Conservation (phyloP, 2,888 invertebrate species). For the Synanthedon tipuliformis region DNA sequence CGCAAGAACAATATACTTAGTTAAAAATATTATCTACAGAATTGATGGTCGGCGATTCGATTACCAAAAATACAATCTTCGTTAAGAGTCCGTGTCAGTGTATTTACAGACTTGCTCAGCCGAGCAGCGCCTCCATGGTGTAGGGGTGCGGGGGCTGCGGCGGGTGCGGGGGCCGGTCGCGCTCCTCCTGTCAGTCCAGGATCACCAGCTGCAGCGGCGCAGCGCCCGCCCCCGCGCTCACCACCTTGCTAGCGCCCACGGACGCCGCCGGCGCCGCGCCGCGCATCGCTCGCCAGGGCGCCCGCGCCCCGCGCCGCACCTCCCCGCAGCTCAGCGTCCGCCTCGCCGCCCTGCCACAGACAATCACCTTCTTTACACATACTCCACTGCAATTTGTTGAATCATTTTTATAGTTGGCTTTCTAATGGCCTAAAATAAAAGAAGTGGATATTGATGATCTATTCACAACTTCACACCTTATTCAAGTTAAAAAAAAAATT, state of each 20-base stretch:
- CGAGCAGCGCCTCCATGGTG: conserved; percentile 76
- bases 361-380: conserved; percentile 9
- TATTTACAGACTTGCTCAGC: conserved; percentile 30
- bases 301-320: conserved; percentile 84
- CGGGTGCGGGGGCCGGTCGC: conserved; percentile 35
- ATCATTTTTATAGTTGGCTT: no score
- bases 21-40: conserved; percentile 70
- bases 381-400: neutral
- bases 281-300: conserved; percentile 78
- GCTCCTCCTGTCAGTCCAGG: conserved; percentile 75
- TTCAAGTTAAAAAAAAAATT: no score
- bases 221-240: conserved; percentile 39
- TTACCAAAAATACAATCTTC: conserved; percentile 67
- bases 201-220: conserved; percentile 75
- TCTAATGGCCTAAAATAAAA: no score
- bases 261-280: conserved; percentile 75
- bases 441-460: no score
- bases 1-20: conserved; percentile 62
- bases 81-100: conserved; percentile 22
- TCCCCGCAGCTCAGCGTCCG: conserved; percentile 83
- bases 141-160: conserved; percentile 68
- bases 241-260: conserved; percentile 74
- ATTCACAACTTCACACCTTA: no score
- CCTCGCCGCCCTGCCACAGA: conserved; percentile 78
- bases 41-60: conserved; percentile 66